Evolutionary conservation across 2,888 invertebrate species (phyloP).

Genomic region (Phrixothrix hirtus): DNA sequence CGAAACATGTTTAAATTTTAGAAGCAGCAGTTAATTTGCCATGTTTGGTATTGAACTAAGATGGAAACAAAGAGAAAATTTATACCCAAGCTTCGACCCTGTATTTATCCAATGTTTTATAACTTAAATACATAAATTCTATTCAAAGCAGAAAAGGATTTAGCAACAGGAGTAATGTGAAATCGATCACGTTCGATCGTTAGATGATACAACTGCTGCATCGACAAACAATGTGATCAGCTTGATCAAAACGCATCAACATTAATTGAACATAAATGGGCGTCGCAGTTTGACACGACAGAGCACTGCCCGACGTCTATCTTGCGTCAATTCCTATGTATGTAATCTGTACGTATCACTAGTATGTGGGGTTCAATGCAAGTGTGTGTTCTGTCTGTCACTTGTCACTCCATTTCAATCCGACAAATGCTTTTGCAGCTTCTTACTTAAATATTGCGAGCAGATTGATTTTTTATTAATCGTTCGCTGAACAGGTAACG

Average conservation of each 20-base stretch:
- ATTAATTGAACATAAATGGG: slow-evolving; percentile 39
- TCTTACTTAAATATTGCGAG: slow-evolving; percentile 1
- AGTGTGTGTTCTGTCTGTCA: slow-evolving; percentile 34
- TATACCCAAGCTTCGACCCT: too few relatives aligned
- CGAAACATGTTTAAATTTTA: too few relatives aligned
- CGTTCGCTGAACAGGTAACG: neutral
- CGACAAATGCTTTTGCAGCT: slow-evolving; percentile 33
- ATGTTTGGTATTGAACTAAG: too few relatives aligned
- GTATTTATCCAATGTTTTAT: too few relatives aligned
- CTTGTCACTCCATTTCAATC: slow-evolving; percentile 29
- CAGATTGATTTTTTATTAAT: neutral
- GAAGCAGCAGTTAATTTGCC: too few relatives aligned
- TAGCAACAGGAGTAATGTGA: slow-evolving; percentile 22
- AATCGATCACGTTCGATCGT: slow-evolving; percentile 32
- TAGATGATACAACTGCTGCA: slow-evolving; percentile 23
- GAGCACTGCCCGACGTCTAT: slow-evolving; percentile 36
- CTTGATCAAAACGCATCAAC: slow-evolving; percentile 33
- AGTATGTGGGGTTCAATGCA: slow-evolving; percentile 33
- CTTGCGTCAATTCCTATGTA: slow-evolving; percentile 42
- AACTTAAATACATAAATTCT: slow-evolving; percentile 1
- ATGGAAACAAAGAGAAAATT: too few relatives aligned
- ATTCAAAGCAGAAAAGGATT: slow-evolving; percentile 4
- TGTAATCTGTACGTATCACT: slow-evolving; percentile 43
- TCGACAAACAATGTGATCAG: slow-evolving; percentile 30
- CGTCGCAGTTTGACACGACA: slow-evolving; percentile 36